Evolutionary conservation across 2,888 invertebrate species (phyloP), one percentile per base, ranked within the genome.

Genomic region (Cryptocheilus praepositus): DNA sequence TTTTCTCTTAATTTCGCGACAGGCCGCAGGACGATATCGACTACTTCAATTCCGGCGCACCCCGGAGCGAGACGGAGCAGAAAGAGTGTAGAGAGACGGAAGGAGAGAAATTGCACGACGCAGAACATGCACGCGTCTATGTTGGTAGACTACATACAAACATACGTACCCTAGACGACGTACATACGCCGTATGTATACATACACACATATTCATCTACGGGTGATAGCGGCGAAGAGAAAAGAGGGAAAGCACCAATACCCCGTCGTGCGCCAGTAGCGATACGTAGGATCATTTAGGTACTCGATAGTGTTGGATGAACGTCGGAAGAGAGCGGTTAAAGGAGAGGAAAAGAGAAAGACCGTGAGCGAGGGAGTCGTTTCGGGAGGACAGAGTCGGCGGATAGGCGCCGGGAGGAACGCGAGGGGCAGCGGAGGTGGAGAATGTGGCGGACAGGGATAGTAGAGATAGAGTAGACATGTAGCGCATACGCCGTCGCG

Each of bases 401-500:
- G 57, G 61, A 11, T 43, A 56, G 63, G 55, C 61, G 36, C 36
- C 36, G 36, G 8, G 43, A 45, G 54, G 59, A 21, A 13, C 19
- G 45, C 16, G 68, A 52, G 44, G 45, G 65, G 2, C 11, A 16
- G 5, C 19, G 49, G 49, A 55, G 57, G 60, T 53, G 65, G 52
- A 58, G 67, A 62, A 67, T 64, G 64, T 52, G 28, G 64, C 54
- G 61, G 49, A 59, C 71, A 58, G 64, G 75, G 56, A 58, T 58
- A 64, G 68, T 73, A 68, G 75, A 74, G 78, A 75, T 77, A 77
- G 80, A 73, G 79, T 81, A 84, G 83, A 85, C 84, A 83, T 83
- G 85, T 84, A 86, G 85, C 85, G 86, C 85, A 87, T 84, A 86
- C 84, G 83, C 85, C 87, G 88, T 86, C 87, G 88, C 88, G 88